Evolutionary conservation across 2,888 invertebrate genomes (phyloP), one percentile per base, ranked within the genome.

Genomic region (Drepana falcataria): DNA sequence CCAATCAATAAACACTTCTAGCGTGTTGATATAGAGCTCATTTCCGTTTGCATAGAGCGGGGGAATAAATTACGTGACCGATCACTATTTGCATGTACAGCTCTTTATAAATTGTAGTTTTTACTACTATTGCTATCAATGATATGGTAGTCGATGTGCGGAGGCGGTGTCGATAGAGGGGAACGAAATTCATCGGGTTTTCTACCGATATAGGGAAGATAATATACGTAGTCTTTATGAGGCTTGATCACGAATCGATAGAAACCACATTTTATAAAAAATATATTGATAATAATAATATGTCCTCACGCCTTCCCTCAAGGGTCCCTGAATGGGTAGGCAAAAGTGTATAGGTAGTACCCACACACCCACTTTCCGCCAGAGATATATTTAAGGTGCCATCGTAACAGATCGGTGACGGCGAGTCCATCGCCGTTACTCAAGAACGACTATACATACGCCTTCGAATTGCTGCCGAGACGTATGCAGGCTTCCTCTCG

Each of bases 51-150:
- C 40, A 6, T 33, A 63, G 64, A 58, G 59, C 59, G 63, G 64
- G 63, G 72, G 65, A 60, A 65, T 66, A 63, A 64, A 64, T 73
- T 68, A 75, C 76, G 77, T 77, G 78, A 76, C 75, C 68, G 51
- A 34, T 51, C 41, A 40, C 41, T 7, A 51, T 49, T 49, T 40
- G 49, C 40, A 40, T 40, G 49, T 49, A 49, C 40, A 40, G 34
- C 35, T 40, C 40, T 40, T 51, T 51, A 40, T 40, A 51, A 21
- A 40, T 40, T 40, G 33, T 51, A 49, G 21, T 51, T 51, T 51
- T 41, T 51, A 40, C 34, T 51, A 40, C 37, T 37, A 35, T 49
- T 34, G 40, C 33, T 40, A 40, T n/a, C 33, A 2, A 3, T 40
- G 35, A 33, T 34, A 34, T 41, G 21, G 37, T 49, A 34, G 40